These are phyloP conservation scores for Antheraea assamensis DNA, from an alignment of 2,888 invertebrate genomes.

Conservation along the genomic window DNA sequence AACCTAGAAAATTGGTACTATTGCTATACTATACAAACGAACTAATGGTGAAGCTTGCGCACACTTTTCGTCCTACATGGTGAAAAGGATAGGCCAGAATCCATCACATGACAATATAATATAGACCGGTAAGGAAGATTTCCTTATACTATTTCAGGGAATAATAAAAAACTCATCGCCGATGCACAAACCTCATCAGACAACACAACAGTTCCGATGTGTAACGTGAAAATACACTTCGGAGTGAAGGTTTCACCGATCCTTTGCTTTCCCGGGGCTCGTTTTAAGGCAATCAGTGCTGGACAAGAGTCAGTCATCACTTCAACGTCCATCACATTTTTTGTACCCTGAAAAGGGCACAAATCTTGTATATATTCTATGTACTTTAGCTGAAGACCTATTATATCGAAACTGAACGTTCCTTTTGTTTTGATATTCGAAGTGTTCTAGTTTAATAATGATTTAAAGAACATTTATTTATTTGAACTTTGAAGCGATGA, in stretches of 20 bases:
- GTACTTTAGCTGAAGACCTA: too few relatives aligned
- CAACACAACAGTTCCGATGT: constrained; percentile 58
- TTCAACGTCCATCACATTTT: neutral
- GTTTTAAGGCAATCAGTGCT: constrained; percentile 29
- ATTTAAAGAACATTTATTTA: too few relatives aligned
- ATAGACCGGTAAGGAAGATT: too few relatives aligned
- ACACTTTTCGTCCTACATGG: too few relatives aligned
- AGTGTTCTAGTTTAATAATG: too few relatives aligned
- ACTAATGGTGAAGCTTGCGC: too few relatives aligned
- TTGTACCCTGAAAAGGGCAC: neutral
- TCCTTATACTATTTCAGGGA: neutral
- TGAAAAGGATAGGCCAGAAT: neutral
- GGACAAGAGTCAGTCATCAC: constrained; percentile 21
- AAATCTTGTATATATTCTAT: neutral
- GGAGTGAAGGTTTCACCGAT: constrained; percentile 40
- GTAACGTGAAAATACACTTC: constrained; percentile 54
- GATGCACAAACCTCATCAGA: constrained; percentile 51
- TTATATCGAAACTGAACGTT: too few relatives aligned
- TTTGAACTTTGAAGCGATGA: too few relatives aligned
- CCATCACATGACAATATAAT: neutral
- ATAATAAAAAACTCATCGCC: neutral
- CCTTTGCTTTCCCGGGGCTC: constrained; percentile 32
- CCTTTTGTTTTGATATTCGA: too few relatives aligned
- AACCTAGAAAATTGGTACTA: too few relatives aligned
- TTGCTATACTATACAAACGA: too few relatives aligned